Conservation (phyloP, 1,140 invertebrate species). For the Zaprionus ornatus region DNA sequence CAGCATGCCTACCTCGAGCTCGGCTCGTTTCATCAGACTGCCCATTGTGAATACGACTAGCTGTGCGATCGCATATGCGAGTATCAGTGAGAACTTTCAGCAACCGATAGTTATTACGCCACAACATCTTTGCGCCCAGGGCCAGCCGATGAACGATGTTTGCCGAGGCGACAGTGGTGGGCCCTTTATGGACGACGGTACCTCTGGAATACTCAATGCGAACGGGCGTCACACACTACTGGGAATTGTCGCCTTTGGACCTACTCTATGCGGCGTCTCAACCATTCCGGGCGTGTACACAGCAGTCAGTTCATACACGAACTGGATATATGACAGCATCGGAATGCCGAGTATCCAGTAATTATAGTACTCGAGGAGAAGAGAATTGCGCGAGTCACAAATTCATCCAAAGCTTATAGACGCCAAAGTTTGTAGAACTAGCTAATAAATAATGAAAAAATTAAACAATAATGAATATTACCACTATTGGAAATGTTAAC, state of each 20-base stretch:
- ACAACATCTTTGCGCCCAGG: constrained; percentile 85
- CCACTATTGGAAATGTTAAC: too few relatives aligned
- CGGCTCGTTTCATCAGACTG: constrained; percentile 78
- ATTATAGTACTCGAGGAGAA: background rate
- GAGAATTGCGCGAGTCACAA: background rate
- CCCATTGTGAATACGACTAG: constrained; percentile 83
- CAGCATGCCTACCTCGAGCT: constrained; percentile 1
- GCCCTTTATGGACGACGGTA: constrained; percentile 86
- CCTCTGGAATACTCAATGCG: constrained; percentile 66
- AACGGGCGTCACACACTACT: constrained; percentile 84
- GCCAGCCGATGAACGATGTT: constrained; percentile 82
- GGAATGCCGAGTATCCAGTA: constrained; percentile 4
- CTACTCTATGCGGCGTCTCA: constrained; percentile 85
- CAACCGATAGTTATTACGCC: constrained; percentile 81
- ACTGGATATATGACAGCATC: constrained; percentile 84
- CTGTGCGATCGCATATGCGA: constrained; percentile 75
- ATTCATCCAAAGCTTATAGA: constrained; percentile 54
- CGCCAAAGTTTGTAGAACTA: constrained; percentile 58
- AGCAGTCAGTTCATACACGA: constrained; percentile 84
- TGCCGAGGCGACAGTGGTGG: constrained; percentile 87
- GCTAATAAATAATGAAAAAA: constrained; percentile 4
- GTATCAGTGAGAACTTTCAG: constrained; percentile 83
- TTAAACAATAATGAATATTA: too few relatives aligned
- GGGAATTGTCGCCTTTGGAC: constrained; percentile 89
- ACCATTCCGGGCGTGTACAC: constrained; percentile 86